Evolutionary conservation across 2,888 invertebrate genomes (phyloP), one percentile per base, ranked within the genome.

Genomic region (Julus scandinavius): DNA sequence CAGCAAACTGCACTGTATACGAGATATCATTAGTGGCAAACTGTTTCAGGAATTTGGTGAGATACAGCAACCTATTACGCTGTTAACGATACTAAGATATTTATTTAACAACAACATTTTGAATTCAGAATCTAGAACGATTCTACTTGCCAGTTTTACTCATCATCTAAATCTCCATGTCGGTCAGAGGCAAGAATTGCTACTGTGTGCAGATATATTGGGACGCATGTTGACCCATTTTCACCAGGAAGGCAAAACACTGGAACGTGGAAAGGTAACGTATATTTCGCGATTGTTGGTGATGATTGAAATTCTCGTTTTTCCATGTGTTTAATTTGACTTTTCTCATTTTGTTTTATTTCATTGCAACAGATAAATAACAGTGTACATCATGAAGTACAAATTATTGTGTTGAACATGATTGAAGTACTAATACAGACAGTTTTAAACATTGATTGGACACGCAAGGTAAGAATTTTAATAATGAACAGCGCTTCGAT

Each of bases 381-480:
- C 90, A 94, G 94, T 90, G 93, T 94, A 41, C 95, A 96, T 90
- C 95, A 96, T 84, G 97, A 97, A 91, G 95, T 97, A 2, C 97
- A 97, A 91, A 96, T 96, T 0, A 92, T 98, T 5, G 96, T 96
- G 91, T 93, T 96, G 89, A 95, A 96, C 89, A 95, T 96, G 6
- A 92, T 98, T 89, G 97, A 97, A 91, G 96, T 97, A 89, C 93
- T 98, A 6, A 96, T 98, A 85, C 96, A 97, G 91, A 96, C 97
- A 0, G 96, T 97, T 6, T 93, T 97, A 89, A 95, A 96, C 90
- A 94, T 97, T 45, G 95, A 97, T 91, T 96, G 97, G 89, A 95
- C 96, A 3, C 72, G 88, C 29, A 88, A 88, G 87, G 88, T 88
- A 86, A 54, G 15, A 83, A 20, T 17, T 83, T 83, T 15, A 83